A percentile compares a stretch with the other conserved stretches of the same genome.
phyloP scores from a whole-genome alignment of 2,797 vertebrate genomes.

The Gorsachius magnificus region DNA sequence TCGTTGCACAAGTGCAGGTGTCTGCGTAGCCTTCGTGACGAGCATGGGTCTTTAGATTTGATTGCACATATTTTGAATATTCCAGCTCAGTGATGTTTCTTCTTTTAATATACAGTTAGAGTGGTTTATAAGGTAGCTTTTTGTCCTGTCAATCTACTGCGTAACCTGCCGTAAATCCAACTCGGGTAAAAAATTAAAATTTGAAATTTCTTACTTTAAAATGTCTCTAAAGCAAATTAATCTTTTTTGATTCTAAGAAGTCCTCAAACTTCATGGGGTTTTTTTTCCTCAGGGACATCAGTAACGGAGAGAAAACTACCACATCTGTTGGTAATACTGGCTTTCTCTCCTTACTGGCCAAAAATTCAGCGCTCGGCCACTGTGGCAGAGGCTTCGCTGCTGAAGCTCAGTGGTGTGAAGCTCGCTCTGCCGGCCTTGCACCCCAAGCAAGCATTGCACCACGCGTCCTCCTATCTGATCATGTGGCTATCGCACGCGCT shows the following conservation, averaged over 20 bases:
- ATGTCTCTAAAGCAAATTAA: not conserved
- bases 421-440: not conserved
- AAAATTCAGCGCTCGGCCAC: not conserved
- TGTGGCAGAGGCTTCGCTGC: not conserved
- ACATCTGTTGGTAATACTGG: not conserved
- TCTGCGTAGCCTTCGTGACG: not conserved
- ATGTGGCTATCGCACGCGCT: not conserved
- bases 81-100: not conserved
- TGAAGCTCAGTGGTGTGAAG: not conserved
- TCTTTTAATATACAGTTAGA: not conserved
- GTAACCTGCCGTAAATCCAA: not conserved
- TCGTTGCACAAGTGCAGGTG: not conserved
- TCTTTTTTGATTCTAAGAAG: not conserved
- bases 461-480: not conserved
- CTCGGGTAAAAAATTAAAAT: not conserved
- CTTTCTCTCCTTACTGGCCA: not conserved
- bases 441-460: not conserved
- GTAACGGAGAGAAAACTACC: not conserved
- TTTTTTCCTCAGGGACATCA: not conserved
- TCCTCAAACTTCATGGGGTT: not conserved
- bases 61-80: not conserved
- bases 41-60: not conserved
- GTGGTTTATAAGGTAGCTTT: not conserved
- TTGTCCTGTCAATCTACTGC: not conserved
- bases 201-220: not conserved